Conservation (phyloP, 2,888 invertebrate species). For the Caenorhabditis wallacei region DNA sequence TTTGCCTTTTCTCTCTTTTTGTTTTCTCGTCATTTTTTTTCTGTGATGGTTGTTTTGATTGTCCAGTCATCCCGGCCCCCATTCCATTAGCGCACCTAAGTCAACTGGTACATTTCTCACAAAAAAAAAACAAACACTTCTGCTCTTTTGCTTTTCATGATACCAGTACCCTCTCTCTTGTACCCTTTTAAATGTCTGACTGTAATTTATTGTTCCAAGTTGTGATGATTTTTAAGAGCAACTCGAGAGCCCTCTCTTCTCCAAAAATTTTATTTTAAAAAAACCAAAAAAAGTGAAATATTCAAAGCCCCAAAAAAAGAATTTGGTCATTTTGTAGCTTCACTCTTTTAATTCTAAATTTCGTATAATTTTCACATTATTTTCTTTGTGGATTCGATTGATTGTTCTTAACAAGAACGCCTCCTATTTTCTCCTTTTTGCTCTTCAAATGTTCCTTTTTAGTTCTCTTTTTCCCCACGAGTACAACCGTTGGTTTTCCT, state of each 20-base stretch:
- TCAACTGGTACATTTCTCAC: slow-evolving; percentile 52
- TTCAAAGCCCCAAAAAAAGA: slow-evolving; percentile 47
- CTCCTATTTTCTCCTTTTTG: background rate
- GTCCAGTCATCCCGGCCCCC: slow-evolving; percentile 50
- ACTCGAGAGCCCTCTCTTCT: background rate
- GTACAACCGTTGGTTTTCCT: slow-evolving; percentile 56
- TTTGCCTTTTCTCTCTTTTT: slow-evolving; percentile 20
- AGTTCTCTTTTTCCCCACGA: slow-evolving; percentile 50
- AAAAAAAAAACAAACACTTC: slow-evolving; percentile 9
- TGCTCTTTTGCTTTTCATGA: slow-evolving; percentile 1
- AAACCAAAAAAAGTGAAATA: slow-evolving; percentile 47
- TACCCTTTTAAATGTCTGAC: background rate
- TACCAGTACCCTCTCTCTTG: background rate
- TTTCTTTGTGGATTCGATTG: background rate
- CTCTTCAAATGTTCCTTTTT: slow-evolving; percentile 19
- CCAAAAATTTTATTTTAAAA: slow-evolving; percentile 25
- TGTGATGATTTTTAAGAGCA: slow-evolving; percentile 24
- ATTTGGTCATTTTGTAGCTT: slow-evolving; percentile 10
- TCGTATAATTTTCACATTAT: background rate
- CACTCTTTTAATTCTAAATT: slow-evolving; percentile 4
- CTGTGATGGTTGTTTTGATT: slow-evolving; percentile 64
- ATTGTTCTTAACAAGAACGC: background rate
- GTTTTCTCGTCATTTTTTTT: slow-evolving; percentile 56
- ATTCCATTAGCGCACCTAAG: slow-evolving; percentile 49
- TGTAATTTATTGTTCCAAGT: slow-evolving; percentile 53